Evolutionary conservation across 2,888 invertebrate species (phyloP), one percentile per base, ranked within the genome.

Genomic region (Lithophane ornitopus): DNA sequence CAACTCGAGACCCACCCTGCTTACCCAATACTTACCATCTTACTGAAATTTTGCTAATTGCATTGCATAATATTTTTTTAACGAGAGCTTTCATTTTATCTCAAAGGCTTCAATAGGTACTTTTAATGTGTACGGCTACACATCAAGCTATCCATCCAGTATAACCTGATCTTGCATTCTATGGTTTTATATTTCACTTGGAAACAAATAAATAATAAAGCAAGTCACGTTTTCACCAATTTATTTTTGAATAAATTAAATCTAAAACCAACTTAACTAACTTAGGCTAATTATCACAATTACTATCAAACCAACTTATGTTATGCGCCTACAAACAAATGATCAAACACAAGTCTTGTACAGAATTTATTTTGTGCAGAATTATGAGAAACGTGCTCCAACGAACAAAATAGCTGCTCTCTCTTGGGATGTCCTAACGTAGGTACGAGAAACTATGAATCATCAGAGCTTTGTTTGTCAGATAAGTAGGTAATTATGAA

Each of bases 241-340:
- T 90, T 90, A 89, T 87, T 90, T 54, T 76, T 86, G 71, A 89
- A 90, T 90, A 88, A 88, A 76, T 89, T 89, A 90, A 70, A 78
- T 75, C 82, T 87, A 90, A 81, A 82, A 87, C 84, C 85, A 87
- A 86, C 76, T 85, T 87, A 88, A 84, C 81, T 88, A 86, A 76
- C 76, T 87, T 88, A 91, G 81, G 62, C 80, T 85, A 90, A 91
- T 92, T 93, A 93, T 93, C 93, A 93, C 93, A 93, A 91, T 89
- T 87, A 87, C 71, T 75, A 78, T 61, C 14, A 86, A 76, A 86
- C 87, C 82, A 86, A 81, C 75, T 72, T 85, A 88, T 71, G 14
- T 52, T 80, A 82, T 81, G 71, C 76, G 88, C 89, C 88, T 84
- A 78, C 82, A 84, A 90, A 90, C 89, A 90, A 89, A 92, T 88